Conservation (phyloP, 1,140 invertebrate species). For the Oreohelix idahoensis region DNA sequence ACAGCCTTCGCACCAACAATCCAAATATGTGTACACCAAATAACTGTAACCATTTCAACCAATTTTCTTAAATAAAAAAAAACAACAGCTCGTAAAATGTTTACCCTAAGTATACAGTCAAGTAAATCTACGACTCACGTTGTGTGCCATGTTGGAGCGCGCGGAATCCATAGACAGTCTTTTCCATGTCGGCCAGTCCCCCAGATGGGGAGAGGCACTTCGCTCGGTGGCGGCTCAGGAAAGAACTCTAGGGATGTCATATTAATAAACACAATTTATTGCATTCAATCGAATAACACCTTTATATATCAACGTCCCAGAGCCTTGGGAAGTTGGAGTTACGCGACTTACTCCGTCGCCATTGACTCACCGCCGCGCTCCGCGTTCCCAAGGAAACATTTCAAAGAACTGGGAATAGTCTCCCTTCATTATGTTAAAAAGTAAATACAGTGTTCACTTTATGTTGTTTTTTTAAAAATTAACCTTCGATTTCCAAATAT, state of each 20-base stretch:
- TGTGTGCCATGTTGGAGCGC: slow-evolving; percentile 17
- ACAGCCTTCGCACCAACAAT: not conserved
- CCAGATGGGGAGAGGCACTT: not conserved
- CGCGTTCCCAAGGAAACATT: not conserved
- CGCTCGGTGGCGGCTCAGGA: not conserved
- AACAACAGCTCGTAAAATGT: not conserved
- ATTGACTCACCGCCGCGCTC: not conserved
- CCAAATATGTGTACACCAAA: not conserved
- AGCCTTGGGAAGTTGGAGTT: not conserved
- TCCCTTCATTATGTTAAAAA: too few relatives aligned
- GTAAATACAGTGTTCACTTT: too few relatives aligned
- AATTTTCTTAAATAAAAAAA: not conserved
- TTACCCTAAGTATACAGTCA: not conserved
- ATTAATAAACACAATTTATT: not conserved
- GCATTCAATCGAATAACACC: not conserved
- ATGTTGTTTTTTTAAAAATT: too few relatives aligned
- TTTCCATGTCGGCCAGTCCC: not conserved
- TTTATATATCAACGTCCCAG: not conserved
- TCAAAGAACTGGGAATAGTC: not conserved
- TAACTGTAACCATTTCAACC: not conserved
- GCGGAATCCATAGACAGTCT: slow-evolving; percentile 12
- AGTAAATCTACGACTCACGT: slow-evolving; percentile 16
- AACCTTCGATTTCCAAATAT: too few relatives aligned
- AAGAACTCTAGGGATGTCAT: slow-evolving; percentile 26
- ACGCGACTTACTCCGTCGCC: not conserved